A percentile compares a stretch with the other conserved stretches of the same genome.
Evolutionary conservation across 2,888 invertebrate species (phyloP).

Genomic region (Mythimna pallens): DNA sequence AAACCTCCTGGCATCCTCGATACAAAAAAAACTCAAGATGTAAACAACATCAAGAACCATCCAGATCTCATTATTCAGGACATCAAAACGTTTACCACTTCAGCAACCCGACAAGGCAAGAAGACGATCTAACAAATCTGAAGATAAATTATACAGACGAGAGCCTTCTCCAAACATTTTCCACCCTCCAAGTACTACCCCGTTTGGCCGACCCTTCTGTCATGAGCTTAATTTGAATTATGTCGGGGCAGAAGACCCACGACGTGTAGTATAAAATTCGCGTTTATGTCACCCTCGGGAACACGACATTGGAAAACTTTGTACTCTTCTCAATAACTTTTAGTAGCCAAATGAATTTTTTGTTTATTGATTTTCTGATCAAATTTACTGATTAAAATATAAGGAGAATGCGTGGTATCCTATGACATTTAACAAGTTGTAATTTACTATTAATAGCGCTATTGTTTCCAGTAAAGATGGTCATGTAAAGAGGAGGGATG

Average conservation of each 20-base stretch:
- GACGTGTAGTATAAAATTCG: constrained; percentile 80
- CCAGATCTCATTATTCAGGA: constrained; percentile 54
- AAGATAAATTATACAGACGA: constrained; percentile 54
- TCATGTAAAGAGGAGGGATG: too few species aligned
- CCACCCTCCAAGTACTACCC: constrained; percentile 59
- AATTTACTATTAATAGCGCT: constrained; percentile 6
- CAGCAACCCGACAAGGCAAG: constrained; percentile 45
- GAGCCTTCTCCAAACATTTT: constrained; percentile 58
- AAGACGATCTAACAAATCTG: constrained; percentile 47
- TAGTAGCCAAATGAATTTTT: constrained; percentile 72
- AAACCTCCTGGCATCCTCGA: background rate
- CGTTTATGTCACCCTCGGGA: constrained; percentile 74
- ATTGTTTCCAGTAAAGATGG: background rate
- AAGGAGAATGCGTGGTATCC: background rate
- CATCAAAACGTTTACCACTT: constrained; percentile 54
- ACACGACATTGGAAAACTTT: constrained; percentile 67
- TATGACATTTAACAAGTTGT: background rate
- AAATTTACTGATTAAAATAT: constrained; percentile 29
- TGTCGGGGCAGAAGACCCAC: constrained; percentile 79
- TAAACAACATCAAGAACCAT: constrained; percentile 46
- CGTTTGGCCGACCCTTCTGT: constrained; percentile 78
- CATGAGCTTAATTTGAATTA: constrained; percentile 89
- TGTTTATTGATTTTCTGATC: constrained; percentile 41
- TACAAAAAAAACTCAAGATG: constrained; percentile 33
- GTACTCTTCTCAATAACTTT: constrained; percentile 73